Evolutionary conservation across 2,113 vertebrate genomes (phyloP).

Genomic region (Boleophthalmus pectinirostris): DNA sequence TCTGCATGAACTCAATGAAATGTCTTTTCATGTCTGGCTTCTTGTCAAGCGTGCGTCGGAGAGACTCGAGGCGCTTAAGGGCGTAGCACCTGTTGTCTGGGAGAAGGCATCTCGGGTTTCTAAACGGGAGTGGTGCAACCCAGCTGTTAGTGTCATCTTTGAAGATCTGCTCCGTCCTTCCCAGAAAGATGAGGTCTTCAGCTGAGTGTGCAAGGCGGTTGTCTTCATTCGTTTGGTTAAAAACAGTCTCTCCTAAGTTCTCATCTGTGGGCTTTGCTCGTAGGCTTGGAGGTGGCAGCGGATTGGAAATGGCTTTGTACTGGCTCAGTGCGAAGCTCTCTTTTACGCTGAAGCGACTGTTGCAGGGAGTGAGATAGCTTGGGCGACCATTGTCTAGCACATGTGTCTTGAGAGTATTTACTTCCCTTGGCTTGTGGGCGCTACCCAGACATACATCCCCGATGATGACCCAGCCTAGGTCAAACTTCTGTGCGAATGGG

Average conservation of each 20-base stretch:
- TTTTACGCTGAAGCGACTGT: conserved; percentile 1
- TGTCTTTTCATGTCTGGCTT: neutral
- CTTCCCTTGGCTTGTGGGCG: conserved; percentile 12
- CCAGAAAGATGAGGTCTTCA: neutral
- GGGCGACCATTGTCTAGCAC: conserved; percentile 16
- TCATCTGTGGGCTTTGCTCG: neutral
- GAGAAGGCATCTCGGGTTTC: too few relatives aligned
- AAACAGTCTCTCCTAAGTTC: neutral
- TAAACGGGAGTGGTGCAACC: too few relatives aligned
- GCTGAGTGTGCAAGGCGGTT: neutral
- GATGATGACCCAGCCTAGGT: conserved; percentile 26
- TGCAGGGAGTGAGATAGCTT: conserved; percentile 3
- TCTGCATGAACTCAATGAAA: conserved; percentile 2
- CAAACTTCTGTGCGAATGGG: conserved; percentile 15
- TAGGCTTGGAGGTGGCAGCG: neutral
- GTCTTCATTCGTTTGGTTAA: neutral
- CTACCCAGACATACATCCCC: neutral
- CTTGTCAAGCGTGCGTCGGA: neutral
- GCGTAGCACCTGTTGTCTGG: too few relatives aligned
- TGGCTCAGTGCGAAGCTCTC: conserved; percentile 10
- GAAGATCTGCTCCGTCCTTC: neutral
- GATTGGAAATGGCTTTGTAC: neutral
- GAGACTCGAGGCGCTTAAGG: neutral
- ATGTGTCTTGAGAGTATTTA: conserved; percentile 12
- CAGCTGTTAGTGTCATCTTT: too few relatives aligned